Base-by-base conservation (phyloP, 64 coral and sea anemone species). In the Pocillopora damicornis region DNA sequence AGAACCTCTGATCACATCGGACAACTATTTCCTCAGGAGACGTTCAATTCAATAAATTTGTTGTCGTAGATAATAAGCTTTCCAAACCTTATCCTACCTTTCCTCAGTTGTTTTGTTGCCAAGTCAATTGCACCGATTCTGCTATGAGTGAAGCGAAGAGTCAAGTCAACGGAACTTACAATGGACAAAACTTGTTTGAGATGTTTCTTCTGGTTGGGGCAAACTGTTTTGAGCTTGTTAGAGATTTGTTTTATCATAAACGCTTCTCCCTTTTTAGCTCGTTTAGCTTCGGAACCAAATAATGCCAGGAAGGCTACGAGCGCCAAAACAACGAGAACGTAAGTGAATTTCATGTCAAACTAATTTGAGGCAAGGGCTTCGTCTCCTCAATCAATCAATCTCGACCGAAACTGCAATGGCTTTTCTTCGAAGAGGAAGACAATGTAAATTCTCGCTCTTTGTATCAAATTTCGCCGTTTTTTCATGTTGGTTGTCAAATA, bases 401-500 rank as follows among this genome's bases (percentile, higher is more conserved):
- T 58, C 42, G 42, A 8, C 42, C 42, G 42, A 23, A 57, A 60
- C 4, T 56, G 9, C 25, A 26, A 23, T 22, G 6, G 2, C 4
- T 12, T 58, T 60, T 11, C 11, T 30, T 23, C 25, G 67, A 11
- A 20, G 20, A 22, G 51, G 77, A 25, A 79, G 22, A 60, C 22
- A 11, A 8, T 25, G 18, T 5, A 3, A 58, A 9, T 3, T 35
- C 18, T 35, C 35, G n/a, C 30, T 36, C 23, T 1, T 34, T 18
- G 35, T 68, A 11, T 51, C 5, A 16, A 37, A 63, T 83, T 63
- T 66, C 62, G 80, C 15, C 63, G 61, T 66, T 83, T 83, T 81
- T 83, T 85, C 80, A 22, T 83, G 80, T 83, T 83, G 16, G 63
- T 42, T 38, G 80, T 83, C 80, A 83, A 57, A 14, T 60, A 17